phyloP scores from a whole-genome alignment of 1,140 invertebrate species.

The Drosophila ercepeae region DNA sequence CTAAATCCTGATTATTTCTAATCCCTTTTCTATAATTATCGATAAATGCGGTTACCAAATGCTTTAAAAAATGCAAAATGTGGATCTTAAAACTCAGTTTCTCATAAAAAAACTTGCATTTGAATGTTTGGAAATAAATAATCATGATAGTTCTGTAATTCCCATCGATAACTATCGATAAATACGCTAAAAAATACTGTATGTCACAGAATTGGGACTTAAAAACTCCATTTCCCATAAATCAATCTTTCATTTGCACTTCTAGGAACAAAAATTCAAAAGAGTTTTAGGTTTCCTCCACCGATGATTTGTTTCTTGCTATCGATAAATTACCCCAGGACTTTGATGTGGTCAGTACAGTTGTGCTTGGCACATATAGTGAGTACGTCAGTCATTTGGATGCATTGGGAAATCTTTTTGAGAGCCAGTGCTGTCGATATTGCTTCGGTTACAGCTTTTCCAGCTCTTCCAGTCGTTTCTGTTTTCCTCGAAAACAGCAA shows the following conservation, averaged over 20 bases:
- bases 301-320: conserved; percentile 2
- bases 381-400: conserved; percentile 24
- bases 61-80: no score
- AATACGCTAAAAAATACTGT: no score
- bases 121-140: no score
- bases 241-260: background rate
- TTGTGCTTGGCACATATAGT: conserved; percentile 23
- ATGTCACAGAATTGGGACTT: no score
- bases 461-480: background rate
- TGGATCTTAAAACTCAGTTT: no score
- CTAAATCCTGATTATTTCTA: no score
- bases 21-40: no score
- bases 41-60: no score
- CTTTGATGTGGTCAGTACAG: conserved; percentile 19
- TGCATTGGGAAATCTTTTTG: conserved; percentile 41
- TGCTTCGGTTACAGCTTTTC: conserved; percentile 21
- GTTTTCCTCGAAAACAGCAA: background rate
- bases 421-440: conserved; percentile 35
- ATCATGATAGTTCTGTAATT: no score
- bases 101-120: no score
- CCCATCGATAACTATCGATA: no score
- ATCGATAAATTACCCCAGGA: conserved; percentile 25
- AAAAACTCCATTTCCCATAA: no score
- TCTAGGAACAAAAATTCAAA: background rate
- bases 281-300: background rate